Percentiles rank a stretch among this genome's conserved stretches.
Evolutionary conservation across 2,113 vertebrate genomes (phyloP).

Genomic region (Fregetta grallaria): DNA sequence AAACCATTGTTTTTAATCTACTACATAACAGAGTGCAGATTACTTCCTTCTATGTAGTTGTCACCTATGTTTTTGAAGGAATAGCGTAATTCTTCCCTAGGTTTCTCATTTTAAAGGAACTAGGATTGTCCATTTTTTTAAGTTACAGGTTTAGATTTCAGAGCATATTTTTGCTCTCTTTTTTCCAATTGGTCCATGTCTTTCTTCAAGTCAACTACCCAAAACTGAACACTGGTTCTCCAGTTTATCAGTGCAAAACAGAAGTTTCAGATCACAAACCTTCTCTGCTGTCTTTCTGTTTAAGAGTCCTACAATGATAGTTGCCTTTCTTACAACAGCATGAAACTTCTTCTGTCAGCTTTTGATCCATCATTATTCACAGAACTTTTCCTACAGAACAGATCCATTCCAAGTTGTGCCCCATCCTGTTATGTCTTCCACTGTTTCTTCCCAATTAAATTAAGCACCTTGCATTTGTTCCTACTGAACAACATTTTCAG

Average conservation of each 20-base stretch:
- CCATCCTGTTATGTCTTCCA: background rate
- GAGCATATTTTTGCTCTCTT: background rate
- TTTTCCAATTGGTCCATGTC: background rate
- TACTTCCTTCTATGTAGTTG: background rate
- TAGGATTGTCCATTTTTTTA: background rate
- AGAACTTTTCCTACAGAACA: background rate
- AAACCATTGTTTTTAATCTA: background rate
- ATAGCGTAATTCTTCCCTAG: background rate
- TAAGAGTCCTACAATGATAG: background rate
- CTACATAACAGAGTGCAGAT: background rate
- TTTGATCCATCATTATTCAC: background rate
- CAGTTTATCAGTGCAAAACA: background rate
- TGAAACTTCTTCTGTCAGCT: background rate
- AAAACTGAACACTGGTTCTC: background rate
- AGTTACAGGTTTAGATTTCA: background rate
- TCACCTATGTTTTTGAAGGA: background rate
- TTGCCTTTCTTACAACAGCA: background rate
- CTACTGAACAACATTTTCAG: background rate
- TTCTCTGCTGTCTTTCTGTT: background rate
- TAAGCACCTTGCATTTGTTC: background rate
- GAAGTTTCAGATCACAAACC: background rate
- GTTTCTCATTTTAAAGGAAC: background rate
- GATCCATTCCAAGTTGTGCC: background rate
- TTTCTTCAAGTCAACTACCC: background rate
- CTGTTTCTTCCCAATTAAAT: background rate